Evolutionary conservation across 2,888 invertebrate genomes (phyloP), one percentile per base, ranked within the genome.

Genomic region (Arrhopalites spinosus): DNA sequence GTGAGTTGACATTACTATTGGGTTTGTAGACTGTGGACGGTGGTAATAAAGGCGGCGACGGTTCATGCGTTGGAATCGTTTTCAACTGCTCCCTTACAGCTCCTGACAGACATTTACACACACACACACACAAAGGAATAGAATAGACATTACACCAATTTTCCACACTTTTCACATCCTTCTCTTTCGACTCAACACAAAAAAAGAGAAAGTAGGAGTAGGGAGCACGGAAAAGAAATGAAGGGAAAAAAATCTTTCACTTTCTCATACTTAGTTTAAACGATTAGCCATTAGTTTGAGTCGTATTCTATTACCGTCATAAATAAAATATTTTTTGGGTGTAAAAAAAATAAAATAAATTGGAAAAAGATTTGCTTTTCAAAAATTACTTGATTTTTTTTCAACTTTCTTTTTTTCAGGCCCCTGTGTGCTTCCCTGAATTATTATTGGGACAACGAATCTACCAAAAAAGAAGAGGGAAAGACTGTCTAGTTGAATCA

Each of bases 51-150:
- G 76, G 73, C 59, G 56, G 59, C 23, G 74, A 53, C 50, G 66
- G 36, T 30, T 74, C 74, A 36, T 74, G 74, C n/a, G 74, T 66
- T 56, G 74, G 67, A 30, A 74, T 67, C n/a, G 30, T 53, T 66
- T 29, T 69, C 45, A 74, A 61, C 30, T 77, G 77, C 47, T 77
- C 77, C 27, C 77, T 63, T 5, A 77, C 71, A 59, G 74, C 43
- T 29, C 77, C 77, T 77, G 20, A 30, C n/a, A n/a, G n/a, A n/a
- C n/a, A n/a, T n/a, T n/a, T n/a, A 30, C 17, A 64, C 30, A 63
- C 25, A 15, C 29, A 27, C 59, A 59, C 36, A 36, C 36, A 36
- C 36, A 36, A 36, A 36, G 3, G 36, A 36, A 3, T 50, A 20
- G 8, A n/a, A 11, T 53, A 53, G 23, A 53, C 23, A 23, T 3